A percentile compares a stretch with the other conserved stretches of the same genome.
These are phyloP conservation scores for Bovichtus diacanthus DNA, from an alignment of 2,797 vertebrate species.

Conservation along the genomic window DNA sequence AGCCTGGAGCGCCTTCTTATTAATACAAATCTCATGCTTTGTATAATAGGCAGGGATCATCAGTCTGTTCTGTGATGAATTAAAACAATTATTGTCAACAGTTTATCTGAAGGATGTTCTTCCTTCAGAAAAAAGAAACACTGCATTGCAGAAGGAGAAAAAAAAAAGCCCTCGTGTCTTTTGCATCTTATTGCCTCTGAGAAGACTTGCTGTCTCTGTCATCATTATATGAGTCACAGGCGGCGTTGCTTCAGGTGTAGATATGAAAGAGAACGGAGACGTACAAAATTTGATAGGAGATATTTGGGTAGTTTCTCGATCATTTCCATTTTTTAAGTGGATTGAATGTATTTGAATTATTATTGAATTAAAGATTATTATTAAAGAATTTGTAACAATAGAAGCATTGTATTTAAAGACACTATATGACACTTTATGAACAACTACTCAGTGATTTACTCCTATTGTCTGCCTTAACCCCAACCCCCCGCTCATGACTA, in stretches of 20 bases:
- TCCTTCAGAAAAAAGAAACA: constrained; percentile 17
- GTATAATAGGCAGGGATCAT: constrained; percentile 44
- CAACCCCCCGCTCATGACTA: too few species aligned
- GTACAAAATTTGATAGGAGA: not conserved
- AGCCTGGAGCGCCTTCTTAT: constrained; percentile 29
- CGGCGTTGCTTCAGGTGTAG: constrained; percentile 49
- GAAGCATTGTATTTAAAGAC: too few species aligned
- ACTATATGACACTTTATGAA: not conserved
- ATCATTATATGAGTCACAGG: constrained; percentile 51
- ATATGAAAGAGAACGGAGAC: constrained; percentile 1
- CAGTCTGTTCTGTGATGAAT: constrained; percentile 34
- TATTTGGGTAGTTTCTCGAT: not conserved
- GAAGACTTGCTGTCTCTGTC: constrained; percentile 53
- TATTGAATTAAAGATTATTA: too few species aligned
- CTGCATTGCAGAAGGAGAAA: constrained; percentile 73
- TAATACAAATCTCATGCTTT: constrained; percentile 37
- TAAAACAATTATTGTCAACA: constrained; percentile 46
- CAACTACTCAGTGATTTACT: not conserved
- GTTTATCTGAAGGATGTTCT: constrained; percentile 16
- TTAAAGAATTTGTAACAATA: not conserved
- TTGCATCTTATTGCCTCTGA: constrained; percentile 49
- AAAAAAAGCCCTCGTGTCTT: constrained; percentile 31
- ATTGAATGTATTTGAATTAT: not conserved
- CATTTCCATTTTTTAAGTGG: not conserved
- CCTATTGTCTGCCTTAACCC: too few species aligned